Base-by-base conservation (phyloP, 1,140 invertebrate genomes). In the Homalodisca vitripennis region DNA sequence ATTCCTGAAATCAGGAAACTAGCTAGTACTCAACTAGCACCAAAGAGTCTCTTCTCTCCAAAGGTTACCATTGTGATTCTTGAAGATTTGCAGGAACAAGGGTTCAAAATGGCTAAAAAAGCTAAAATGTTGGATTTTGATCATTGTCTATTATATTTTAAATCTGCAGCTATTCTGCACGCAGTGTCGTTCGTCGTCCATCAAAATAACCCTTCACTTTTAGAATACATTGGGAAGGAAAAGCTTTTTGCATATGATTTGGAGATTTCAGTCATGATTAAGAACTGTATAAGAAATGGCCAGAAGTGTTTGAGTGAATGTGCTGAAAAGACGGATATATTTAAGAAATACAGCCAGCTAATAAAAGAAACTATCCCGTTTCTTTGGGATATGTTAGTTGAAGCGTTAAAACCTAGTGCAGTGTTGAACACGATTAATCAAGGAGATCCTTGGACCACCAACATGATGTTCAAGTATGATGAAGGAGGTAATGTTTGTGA, bases 371-470 rank as follows among this genome's bases (percentile, higher is more conserved):
- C 12, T 27, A 13, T 20, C 3, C 26, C 24, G 12, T 3, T 60
- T 12, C 29, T 60, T 3, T 60, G 24, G 24, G 29, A 60, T 10
- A 22, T 14, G 2, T 26, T 29, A 2, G 24, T 31, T n/a, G 26
- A 60, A 60, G 29, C 29, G 3, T 22, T n/a, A 6, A 60, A 27
- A 29, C 55, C 26, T 26, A 24, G 29, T 13, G 29, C 24, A 3
- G 2, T 17, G 2, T 87, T 87, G 68, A 79, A 82, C 29, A 86
- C 88, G 0, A 78, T 89, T 10, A 86, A 84, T 73, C 88, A 89
- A 48, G 87, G 87, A 3, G 88, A 89, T 74, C 79, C 81, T 32
- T 89, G 72, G n/a, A n/a, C n/a, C n/a, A n/a, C n/a, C n/a, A n/a
- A n/a, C n/a, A n/a, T n/a, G n/a, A n/a, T n/a, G n/a, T 88, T 88